phyloP scores from a whole-genome alignment of 2,113 vertebrate species.

The Labeo catla region DNA sequence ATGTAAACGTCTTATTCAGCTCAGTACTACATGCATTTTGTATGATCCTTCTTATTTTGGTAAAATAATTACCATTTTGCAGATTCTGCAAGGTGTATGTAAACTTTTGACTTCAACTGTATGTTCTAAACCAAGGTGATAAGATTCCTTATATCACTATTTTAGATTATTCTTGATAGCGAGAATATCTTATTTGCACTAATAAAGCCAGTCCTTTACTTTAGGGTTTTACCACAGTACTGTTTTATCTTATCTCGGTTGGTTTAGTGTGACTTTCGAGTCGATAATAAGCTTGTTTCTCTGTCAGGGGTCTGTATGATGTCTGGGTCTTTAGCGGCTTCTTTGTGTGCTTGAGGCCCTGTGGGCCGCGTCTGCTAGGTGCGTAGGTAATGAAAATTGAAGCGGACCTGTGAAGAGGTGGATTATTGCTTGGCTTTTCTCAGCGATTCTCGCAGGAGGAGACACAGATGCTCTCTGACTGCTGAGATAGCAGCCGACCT shows the following conservation, averaged over 20 bases:
- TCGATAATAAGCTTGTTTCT: conserved; percentile 4
- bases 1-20: no score
- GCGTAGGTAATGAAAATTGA: conserved; percentile 21
- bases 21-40: no score
- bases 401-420: conserved; percentile 42
- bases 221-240: neutral
- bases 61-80: no score
- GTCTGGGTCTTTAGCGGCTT: neutral
- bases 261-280: neutral
- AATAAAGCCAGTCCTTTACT: neutral
- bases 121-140: no score
- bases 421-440: conserved; percentile 38
- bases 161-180: neutral
- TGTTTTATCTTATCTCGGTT: neutral
- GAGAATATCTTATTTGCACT: neutral
- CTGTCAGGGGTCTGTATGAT: neutral
- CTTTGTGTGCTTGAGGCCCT: neutral
- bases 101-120: no score
- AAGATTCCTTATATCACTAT: neutral
- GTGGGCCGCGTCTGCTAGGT: neutral
- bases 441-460: neutral
- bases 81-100: no score
- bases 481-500: conserved; percentile 11
- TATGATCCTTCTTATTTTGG: no score
- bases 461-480: conserved; percentile 22